Conservation (phyloP, 2,113 vertebrate species). For the Columba livia region DNA sequence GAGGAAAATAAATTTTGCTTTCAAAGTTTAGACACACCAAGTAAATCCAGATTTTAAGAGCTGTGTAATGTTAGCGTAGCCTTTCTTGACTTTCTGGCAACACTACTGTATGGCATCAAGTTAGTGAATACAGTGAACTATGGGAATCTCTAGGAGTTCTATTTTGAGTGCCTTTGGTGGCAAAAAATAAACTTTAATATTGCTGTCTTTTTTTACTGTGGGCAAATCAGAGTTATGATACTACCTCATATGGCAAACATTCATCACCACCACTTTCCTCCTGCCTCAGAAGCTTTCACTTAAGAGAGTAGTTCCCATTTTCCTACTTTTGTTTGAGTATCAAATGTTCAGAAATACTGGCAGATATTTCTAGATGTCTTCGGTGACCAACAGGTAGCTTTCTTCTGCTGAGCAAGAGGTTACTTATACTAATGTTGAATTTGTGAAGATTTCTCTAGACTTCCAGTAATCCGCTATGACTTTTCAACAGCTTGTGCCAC, state of each 20-base stretch:
- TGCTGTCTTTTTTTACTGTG: background rate
- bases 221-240: background rate
- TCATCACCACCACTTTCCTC: background rate
- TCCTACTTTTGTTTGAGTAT: background rate
- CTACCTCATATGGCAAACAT: background rate
- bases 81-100: background rate
- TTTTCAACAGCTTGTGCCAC: background rate
- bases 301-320: background rate
- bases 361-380: background rate
- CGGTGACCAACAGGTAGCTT: background rate
- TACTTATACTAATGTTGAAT: background rate
- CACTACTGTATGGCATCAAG: background rate
- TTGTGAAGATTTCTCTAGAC: background rate
- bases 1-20: background rate
- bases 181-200: background rate
- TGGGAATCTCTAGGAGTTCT: background rate
- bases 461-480: background rate
- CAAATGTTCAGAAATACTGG: background rate
- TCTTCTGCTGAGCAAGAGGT: background rate
- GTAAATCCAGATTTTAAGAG: background rate
- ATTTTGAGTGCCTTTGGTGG: background rate
- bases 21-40: background rate
- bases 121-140: background rate
- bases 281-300: background rate
- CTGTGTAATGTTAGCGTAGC: background rate